phyloP scores from a whole-genome alignment of 2,888 invertebrate genomes.

The Gortyna flavago region DNA sequence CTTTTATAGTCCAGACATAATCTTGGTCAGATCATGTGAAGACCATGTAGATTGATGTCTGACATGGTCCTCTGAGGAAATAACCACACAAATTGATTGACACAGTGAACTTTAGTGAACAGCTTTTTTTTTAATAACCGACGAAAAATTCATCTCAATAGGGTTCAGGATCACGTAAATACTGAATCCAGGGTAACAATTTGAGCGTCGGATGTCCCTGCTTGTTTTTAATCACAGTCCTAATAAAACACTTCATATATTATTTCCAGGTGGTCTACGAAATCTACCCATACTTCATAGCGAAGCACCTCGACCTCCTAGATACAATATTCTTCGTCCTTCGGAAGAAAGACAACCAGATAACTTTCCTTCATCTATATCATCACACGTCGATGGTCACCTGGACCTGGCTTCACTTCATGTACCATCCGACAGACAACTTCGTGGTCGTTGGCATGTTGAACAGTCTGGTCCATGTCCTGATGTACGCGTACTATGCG shows the following conservation, averaged over 20 bases:
- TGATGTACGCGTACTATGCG: constrained; percentile 96
- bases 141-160: neutral
- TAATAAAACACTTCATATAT: neutral
- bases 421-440: constrained; percentile 94
- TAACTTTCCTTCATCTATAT: constrained; percentile 96
- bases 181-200: neutral
- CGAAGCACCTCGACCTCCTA: constrained; percentile 93
- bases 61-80: no score
- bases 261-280: constrained; percentile 79
- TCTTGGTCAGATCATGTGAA: no score
- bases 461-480: constrained; percentile 94
- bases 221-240: neutral
- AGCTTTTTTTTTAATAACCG: neutral
- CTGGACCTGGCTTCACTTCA: constrained; percentile 94
- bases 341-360: constrained; percentile 94
- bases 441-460: constrained; percentile 93
- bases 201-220: neutral
- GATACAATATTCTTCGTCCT: constrained; percentile 97
- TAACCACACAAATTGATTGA: no score
- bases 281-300: constrained; percentile 93
- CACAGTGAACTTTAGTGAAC: no score
- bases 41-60: no score
- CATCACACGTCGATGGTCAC: constrained; percentile 95
- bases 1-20: no score
- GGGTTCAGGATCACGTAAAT: neutral